Evolutionary conservation across 1,140 invertebrate genomes (phyloP), one percentile per base, ranked within the genome.

Genomic region (Uloborus diversus): DNA sequence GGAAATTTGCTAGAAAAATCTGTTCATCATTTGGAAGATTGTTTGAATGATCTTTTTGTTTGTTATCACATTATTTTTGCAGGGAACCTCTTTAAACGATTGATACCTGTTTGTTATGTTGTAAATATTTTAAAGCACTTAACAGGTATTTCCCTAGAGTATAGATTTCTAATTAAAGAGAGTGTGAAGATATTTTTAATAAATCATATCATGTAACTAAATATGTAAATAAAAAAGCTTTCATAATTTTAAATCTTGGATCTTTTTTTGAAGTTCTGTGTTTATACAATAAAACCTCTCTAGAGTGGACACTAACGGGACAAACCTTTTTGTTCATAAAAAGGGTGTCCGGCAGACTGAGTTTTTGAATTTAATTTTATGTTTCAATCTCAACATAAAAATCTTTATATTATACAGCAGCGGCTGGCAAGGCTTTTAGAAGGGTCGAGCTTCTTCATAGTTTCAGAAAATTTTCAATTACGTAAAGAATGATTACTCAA

Each of bases 121-220:
- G 28, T 71, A 71, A 59, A 33, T 33, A 13, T 28, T 59, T 25
- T 35, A 37, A 42, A n/a, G 30, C 20, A 42, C 7, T 25, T 57
- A 37, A 25, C 32, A 59, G 47, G 25, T 56, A 56, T 35, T 71
- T 59, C 59, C n/a, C 49, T 57, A 71, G 33, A 35, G 32, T 14
- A 71, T 59, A 59, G 56, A 71, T 17, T 37, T 28, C 5, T 37
- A 71, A 35, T 7, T 42, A 14, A 69, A 69, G 25, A 42, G 37
- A 53, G n/a, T 59, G 32, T 23, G 32, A 37, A 56, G 69, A 71
- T 71, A 71, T 71, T 71, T 71, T 71, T 71, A 71, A 71, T 71
- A 71, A 71, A 71, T 30, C 69, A 59, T 71, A 71, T 71, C 69
- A 59, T 71, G 69, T 71, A 71, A 71, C 59, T 69, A 69, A 71